Evolutionary conservation across 2,888 invertebrate genomes (phyloP).

Genomic region (Flabesymbios commensalis): DNA sequence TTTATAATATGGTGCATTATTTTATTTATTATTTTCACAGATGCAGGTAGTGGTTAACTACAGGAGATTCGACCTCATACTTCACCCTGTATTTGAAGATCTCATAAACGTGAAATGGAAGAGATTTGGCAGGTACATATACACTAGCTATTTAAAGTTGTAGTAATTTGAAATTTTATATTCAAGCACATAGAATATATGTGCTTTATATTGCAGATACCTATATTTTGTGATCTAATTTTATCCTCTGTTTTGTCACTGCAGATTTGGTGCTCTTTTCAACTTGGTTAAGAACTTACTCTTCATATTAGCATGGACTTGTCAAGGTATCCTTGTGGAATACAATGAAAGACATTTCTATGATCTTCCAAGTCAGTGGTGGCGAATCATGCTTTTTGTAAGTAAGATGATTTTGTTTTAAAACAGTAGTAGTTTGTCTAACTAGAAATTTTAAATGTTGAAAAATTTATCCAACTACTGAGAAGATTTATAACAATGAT

Average conservation of each 20-base stretch:
- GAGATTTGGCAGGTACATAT: slow-evolving; percentile 30
- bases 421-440: no score
- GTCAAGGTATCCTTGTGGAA: slow-evolving; percentile 49
- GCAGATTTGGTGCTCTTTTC: slow-evolving; percentile 38
- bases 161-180: slow-evolving; percentile 4
- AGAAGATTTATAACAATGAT: no score
- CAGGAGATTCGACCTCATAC: slow-evolving; percentile 28
- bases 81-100: slow-evolving; percentile 25
- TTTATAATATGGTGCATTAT: neutral
- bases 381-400: slow-evolving; percentile 50
- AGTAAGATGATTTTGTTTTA: slow-evolving; percentile 5
- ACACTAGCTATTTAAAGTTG: no score
- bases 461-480: no score
- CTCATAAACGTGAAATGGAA: slow-evolving; percentile 32
- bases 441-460: no score
- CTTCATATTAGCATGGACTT: slow-evolving; percentile 56
- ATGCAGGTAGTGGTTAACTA: slow-evolving; percentile 23
- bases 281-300: slow-evolving; percentile 49
- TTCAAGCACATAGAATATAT: no score
- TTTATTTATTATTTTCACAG: slow-evolving; percentile 16
- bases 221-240: no score
- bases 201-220: no score
- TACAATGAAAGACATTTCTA: slow-evolving; percentile 51
- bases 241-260: no score
- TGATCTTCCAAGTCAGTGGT: slow-evolving; percentile 49